Base-by-base conservation (phyloP, 2,113 vertebrate species). In the Antigone vipio region DNA sequence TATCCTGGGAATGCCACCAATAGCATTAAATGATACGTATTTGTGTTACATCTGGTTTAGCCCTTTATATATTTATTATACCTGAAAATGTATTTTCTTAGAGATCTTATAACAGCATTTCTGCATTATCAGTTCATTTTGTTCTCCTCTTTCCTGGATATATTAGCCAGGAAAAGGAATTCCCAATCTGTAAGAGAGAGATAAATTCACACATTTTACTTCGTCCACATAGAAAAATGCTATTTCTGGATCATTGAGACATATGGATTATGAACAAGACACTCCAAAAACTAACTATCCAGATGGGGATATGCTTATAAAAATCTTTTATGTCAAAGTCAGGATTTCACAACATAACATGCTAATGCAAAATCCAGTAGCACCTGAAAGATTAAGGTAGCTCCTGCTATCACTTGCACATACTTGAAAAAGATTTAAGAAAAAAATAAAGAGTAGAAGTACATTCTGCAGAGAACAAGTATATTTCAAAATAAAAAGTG, bases 361-460 rank as follows among this genome's bases (percentile, higher is more conserved):
- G 3, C 97, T 97, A 98, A 97, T 97, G 98, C 77, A 98, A 98
- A 98, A 98, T 97, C 96, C 97, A 98, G 97, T 98, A 98, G 98
- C 98, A 98, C 98, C 98, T 98, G 97, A 97, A 96, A 96, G 96
- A 95, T 95, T 97, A 98, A 97, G 96, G 97, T 97, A 97, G 97
- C 97, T 97, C 96, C 97, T 97, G 98, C 94, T 96, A 93, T 98
- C 91, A 94, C 85, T 95, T 97, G 95, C 97, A 98, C 94, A 97
- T 92, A 97, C 79, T 95, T 95, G 75, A 92, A 96, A 97, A 97
- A 97, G 85, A 93, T 75, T 89, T 69, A 89, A 96, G 73, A 69
- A 94, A 93, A 90, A 71, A 86, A 88, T 12, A n/a, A n/a, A 64
- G 42, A 64, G 47, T 77, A 64, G n/a, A 64, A 53, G 60, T 79